Evolutionary conservation across 2,113 vertebrate genomes (phyloP).

Genomic region (Neogobius melanostomus): DNA sequence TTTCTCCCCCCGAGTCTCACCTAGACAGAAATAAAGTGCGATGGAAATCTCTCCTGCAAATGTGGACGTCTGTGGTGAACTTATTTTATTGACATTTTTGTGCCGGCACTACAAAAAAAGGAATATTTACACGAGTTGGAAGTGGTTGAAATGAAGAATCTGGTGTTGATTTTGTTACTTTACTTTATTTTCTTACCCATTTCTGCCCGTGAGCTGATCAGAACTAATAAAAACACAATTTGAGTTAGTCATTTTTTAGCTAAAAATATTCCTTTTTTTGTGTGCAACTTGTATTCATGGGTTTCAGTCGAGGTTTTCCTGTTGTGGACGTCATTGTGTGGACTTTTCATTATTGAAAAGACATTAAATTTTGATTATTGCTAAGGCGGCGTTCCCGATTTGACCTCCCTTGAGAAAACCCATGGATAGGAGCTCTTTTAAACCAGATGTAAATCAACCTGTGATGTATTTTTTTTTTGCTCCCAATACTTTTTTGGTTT

Average conservation of each 20-base stretch:
- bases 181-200: too few relatives aligned
- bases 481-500: conserved; percentile 44
- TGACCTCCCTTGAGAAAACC: too few relatives aligned
- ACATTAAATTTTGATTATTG: too few relatives aligned
- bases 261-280: background rate
- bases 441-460: conserved; percentile 41
- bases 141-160: too few relatives aligned
- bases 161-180: too few relatives aligned
- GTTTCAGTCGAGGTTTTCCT: too few relatives aligned
- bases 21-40: conserved; percentile 39
- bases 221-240: background rate
- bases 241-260: background rate
- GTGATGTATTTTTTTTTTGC: conserved; percentile 33
- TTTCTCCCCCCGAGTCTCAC: conserved; percentile 34
- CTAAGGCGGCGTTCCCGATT: too few relatives aligned
- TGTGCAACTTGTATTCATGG: background rate
- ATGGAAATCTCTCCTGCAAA: conserved; percentile 35
- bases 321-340: too few relatives aligned
- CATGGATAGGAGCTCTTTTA: conserved; percentile 30
- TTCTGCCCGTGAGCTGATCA: background rate
- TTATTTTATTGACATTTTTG: background rate
- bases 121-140: background rate
- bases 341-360: too few relatives aligned
- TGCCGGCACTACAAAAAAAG: background rate
- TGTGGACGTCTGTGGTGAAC: conserved; percentile 25